Conservation (phyloP, 2,113 vertebrate genomes). For the Pimephales promelas region DNA sequence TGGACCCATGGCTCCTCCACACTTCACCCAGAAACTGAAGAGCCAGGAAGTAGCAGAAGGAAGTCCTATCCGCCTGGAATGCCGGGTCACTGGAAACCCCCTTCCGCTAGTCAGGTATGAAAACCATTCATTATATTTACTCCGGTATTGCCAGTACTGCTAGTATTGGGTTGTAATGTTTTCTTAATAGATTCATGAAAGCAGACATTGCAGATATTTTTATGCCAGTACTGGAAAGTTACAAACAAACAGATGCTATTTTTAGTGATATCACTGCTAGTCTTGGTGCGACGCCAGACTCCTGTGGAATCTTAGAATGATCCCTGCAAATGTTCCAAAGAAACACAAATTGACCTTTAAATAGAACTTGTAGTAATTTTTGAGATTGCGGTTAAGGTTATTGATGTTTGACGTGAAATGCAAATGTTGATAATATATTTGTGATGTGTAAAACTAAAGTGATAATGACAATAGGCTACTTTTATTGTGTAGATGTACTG, state of each 20-base stretch:
- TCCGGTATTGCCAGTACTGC: background rate
- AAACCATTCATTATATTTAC: background rate
- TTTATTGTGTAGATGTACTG: background rate
- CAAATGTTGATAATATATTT: background rate
- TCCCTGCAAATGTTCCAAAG: background rate
- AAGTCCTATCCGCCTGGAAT: constrained; percentile 86
- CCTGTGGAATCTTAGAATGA: constrained; percentile 10
- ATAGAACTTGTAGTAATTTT: no score
- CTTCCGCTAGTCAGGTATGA: constrained; percentile 86
- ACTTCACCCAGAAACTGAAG: constrained; percentile 90
- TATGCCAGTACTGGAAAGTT: constrained; percentile 46
- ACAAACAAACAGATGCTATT: constrained; percentile 52
- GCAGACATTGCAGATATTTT: background rate
- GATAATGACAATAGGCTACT: background rate
- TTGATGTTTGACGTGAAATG: background rate
- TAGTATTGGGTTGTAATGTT: background rate
- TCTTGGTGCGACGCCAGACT: constrained; percentile 38
- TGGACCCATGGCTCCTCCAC: constrained; percentile 76
- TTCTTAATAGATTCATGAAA: background rate
- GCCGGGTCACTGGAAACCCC: constrained; percentile 87
- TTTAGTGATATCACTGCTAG: constrained; percentile 46
- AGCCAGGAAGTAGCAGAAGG: constrained; percentile 96
- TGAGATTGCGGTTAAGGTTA: no score
- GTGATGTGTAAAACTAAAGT: background rate
- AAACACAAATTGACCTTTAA: background rate